Conservation (phyloP, 2,113 vertebrate genomes). For the Centropristis striata region DNA sequence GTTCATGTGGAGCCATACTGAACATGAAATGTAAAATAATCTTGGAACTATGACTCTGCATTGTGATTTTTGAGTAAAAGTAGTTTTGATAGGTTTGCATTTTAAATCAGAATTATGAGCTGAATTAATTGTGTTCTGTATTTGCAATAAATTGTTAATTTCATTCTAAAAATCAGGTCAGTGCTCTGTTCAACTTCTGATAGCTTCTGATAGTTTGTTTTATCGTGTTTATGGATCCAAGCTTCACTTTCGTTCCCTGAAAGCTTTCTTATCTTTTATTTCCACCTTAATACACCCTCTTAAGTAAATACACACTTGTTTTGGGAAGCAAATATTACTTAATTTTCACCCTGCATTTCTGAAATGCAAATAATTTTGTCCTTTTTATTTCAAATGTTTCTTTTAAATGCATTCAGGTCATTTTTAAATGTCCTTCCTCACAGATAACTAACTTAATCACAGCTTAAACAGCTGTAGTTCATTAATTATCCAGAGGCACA, state of each 20-base stretch:
- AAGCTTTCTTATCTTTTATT: too few relatives aligned
- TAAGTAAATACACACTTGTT: neutral
- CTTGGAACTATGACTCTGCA: neutral
- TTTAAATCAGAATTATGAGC: slow-evolving; percentile 41
- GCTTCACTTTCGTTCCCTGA: too few relatives aligned
- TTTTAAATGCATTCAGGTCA: neutral
- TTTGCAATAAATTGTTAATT: slow-evolving; percentile 65
- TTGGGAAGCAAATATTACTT: neutral
- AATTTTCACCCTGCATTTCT: neutral
- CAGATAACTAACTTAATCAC: neutral
- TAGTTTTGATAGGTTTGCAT: slow-evolving; percentile 51
- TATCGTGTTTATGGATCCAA: neutral
- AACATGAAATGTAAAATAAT: slow-evolving; percentile 38
- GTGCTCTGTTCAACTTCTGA: slow-evolving; percentile 26
- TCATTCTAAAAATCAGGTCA: slow-evolving; percentile 36
- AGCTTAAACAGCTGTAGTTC: neutral
- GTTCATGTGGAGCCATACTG: slow-evolving; percentile 61
- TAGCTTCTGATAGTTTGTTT: too few relatives aligned
- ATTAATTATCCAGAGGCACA: slow-evolving; percentile 20
- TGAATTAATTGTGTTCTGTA: slow-evolving; percentile 50
- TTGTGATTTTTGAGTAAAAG: slow-evolving; percentile 21
- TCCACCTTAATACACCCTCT: neutral
- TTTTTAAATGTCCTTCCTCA: neutral
- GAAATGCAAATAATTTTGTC: neutral
- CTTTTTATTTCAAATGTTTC: neutral